These are phyloP conservation scores for Chiloscyllium punctatum DNA, from an alignment of 2,797 vertebrate species.

Conservation along the genomic window DNA sequence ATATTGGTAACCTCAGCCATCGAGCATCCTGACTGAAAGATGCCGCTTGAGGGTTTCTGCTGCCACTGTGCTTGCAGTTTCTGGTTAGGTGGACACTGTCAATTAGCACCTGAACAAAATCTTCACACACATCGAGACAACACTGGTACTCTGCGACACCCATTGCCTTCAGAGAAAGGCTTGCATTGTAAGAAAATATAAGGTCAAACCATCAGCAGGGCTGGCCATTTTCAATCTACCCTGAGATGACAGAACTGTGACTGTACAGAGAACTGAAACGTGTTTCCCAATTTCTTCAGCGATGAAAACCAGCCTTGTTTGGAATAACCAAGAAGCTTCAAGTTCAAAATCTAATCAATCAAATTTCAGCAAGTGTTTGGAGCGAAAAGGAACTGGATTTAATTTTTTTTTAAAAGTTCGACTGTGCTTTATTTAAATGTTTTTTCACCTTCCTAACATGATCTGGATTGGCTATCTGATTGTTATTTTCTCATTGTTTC, in stretches of 20 bases:
- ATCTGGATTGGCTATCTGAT: neutral
- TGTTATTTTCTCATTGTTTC: constrained; percentile 14
- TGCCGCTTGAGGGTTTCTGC: too few relatives aligned
- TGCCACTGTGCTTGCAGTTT: neutral
- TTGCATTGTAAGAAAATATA: too few relatives aligned
- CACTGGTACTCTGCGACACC: neutral
- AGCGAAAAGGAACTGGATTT: neutral
- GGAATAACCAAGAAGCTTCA: neutral
- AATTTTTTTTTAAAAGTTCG: neutral
- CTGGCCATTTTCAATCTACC: neutral
- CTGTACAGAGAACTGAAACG: neutral
- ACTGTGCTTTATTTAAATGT: constrained; percentile 21
- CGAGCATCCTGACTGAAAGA: too few relatives aligned
- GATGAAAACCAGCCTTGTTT: neutral
- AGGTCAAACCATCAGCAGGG: too few relatives aligned
- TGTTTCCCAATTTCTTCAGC: neutral
- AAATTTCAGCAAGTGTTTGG: neutral
- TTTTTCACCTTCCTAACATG: neutral
- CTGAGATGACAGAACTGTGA: neutral
- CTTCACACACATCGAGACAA: neutral
- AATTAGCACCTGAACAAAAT: neutral
- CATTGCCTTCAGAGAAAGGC: neutral
- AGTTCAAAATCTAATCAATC: neutral
- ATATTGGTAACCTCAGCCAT: too few relatives aligned
- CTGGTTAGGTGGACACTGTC: neutral